These are phyloP conservation scores for Heteromurus nitidus DNA, from an alignment of 2,888 invertebrate species.

Conservation along the genomic window DNA sequence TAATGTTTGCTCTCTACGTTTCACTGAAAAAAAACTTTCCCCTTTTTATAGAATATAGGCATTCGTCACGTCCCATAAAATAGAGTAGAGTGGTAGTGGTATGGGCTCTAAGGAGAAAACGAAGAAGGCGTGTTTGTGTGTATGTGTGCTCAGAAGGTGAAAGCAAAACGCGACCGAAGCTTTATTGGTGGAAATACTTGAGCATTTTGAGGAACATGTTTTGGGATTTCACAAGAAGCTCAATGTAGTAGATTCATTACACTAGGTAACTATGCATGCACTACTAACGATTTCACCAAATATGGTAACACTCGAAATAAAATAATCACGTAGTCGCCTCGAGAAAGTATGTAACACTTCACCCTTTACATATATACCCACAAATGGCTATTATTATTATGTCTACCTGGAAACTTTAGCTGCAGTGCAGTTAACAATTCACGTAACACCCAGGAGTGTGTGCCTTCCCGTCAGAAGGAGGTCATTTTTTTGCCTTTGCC, in stretches of 20 bases:
- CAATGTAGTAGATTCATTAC: too few relatives aligned
- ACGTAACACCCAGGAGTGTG: neutral
- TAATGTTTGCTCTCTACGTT: neutral
- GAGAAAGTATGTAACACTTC: too few relatives aligned
- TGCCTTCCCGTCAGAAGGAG: too few relatives aligned
- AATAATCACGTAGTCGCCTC: neutral
- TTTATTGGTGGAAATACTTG: too few relatives aligned
- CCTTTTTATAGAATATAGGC: neutral
- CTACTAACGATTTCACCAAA: constrained; percentile 1
- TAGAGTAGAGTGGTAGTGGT: too few relatives aligned
- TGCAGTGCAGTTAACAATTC: constrained; percentile 13
- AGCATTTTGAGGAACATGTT: too few relatives aligned
- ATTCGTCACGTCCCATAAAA: constrained; percentile 12
- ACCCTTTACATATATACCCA: neutral
- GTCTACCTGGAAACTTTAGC: constrained; percentile 13
- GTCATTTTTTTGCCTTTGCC: neutral
- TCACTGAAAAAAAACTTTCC: neutral
- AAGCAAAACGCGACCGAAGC: too few relatives aligned
- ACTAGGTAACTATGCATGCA: too few relatives aligned
- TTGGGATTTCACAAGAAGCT: too few relatives aligned
- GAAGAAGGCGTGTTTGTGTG: too few relatives aligned
- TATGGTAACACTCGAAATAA: neutral
- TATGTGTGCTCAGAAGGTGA: too few relatives aligned
- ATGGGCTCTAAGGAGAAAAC: too few relatives aligned
- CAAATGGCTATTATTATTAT: neutral